phyloP scores from a whole-genome alignment of 2,797 vertebrate species.

The Adelosebastes latens region DNA sequence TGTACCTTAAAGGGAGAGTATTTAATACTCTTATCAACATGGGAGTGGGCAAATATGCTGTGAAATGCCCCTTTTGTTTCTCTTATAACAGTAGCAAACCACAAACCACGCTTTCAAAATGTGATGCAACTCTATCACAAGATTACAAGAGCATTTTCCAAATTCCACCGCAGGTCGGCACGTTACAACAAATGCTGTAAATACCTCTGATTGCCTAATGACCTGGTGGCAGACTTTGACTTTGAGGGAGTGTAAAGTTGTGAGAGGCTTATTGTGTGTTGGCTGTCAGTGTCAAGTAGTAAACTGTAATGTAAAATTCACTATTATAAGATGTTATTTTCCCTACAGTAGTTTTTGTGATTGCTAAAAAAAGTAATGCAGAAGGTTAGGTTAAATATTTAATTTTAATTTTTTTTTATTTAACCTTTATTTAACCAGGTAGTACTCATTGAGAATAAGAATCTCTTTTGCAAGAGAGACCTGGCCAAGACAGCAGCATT shows the following conservation, averaged over 20 bases:
- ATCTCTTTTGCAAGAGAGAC: no score
- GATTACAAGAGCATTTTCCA: conserved; percentile 32
- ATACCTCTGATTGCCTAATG: not conserved
- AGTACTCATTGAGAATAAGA: no score
- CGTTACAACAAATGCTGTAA: not conserved
- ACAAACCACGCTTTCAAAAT: not conserved
- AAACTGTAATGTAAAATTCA: not conserved
- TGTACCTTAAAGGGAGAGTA: no score
- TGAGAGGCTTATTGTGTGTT: not conserved
- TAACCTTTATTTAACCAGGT: no score
- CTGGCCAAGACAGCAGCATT: no score
- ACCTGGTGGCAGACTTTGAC: not conserved
- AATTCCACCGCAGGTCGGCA: conserved; percentile 17
- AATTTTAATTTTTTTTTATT: no score
- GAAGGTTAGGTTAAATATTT: not conserved
- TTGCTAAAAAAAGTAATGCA: not conserved
- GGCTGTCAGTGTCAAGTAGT: not conserved
- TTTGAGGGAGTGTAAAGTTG: not conserved
- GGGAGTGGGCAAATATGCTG: no score
- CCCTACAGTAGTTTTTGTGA: not conserved
- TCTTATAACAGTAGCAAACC: not conserved
- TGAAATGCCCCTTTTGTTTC: not conserved
- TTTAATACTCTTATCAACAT: no score
- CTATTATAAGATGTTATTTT: not conserved
- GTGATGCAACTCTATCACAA: conserved; percentile 44